phyloP scores from a whole-genome alignment of 2,113 vertebrate species.

The Triplophysa rosa region DNA sequence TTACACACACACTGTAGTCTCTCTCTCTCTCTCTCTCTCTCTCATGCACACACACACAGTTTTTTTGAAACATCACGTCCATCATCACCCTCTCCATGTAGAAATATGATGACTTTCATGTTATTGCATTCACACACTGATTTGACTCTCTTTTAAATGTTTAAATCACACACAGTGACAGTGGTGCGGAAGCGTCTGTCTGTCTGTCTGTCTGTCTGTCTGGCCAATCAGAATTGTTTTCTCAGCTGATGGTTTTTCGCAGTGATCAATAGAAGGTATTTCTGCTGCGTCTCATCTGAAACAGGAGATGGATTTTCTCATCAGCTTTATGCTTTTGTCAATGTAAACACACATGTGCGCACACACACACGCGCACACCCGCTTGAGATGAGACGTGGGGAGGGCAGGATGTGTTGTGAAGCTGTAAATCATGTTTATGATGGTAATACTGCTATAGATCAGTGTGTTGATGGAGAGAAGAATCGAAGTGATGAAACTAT shows the following conservation, averaged over 20 bases:
- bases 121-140: conserved; percentile 27
- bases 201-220: not conserved
- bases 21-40: conserved; percentile 26
- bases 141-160: conserved; percentile 46
- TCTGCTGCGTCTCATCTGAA: conserved; percentile 34
- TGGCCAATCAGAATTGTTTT: conserved; percentile 36
- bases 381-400: conserved; percentile 11
- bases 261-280: conserved; percentile 40
- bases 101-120: conserved; percentile 47
- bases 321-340: conserved; percentile 42
- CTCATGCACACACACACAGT: too few relatives aligned
- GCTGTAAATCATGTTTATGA: conserved; percentile 51
- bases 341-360: conserved; percentile 11
- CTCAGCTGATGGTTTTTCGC: conserved; percentile 29
- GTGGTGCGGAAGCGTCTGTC: not conserved
- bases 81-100: conserved; percentile 42
- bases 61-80: too few relatives aligned
- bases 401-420: conserved; percentile 21
- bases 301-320: conserved; percentile 47
- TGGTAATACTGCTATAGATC: conserved; percentile 54
- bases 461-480: conserved; percentile 56
- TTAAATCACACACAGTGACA: conserved; percentile 43
- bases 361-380: not conserved
- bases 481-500: conserved; percentile 48
- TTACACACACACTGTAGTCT: not conserved